Base-by-base conservation (phyloP, 2,888 invertebrate species). In the Watsonalla cultraria region DNA sequence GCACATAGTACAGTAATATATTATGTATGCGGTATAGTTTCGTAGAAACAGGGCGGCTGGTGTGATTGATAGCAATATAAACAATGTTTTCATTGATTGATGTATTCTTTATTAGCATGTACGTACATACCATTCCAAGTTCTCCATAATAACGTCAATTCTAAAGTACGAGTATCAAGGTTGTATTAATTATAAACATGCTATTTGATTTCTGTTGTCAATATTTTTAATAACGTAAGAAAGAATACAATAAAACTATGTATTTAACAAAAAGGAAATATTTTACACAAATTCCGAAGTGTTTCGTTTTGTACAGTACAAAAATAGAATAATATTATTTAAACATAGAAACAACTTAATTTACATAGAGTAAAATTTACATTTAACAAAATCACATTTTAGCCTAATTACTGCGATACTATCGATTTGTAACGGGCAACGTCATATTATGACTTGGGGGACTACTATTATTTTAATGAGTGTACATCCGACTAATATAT, bases 261-360 rank as follows among this genome's bases (percentile, higher is more conserved):
- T 75, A 70, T 69, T 70, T 64, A 78, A 80, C 76, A 78, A 75
- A 78, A 65, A 76, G 11, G 14, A 49, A 49, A 72, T 71, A 74
- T 71, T 74, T 74, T 75, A 74, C 74, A 78, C 71, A 77, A 76
- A 65, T 61, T 66, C 76, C 73, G 60, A 65, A 67, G 60, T 65
- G 64, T 67, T 79, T 79, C 69, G 65, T 67, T 71, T 74, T 67
- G 70, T 70, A 79, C 67, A 75, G 78, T 88, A 90, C 75, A 89
- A 90, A 88, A 89, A 89, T 89, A 87, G 80, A 79, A 78, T 78
- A 76, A 70, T 49, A 49, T 37, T 49, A 72, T 66, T 68, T 70
- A 68, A 62, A 70, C 75, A 77, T 76, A 74, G 64, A 82, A 84
- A 83, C 76, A 81, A 81, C 76, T 79, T 80, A 78, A 77, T 82